Conservation (phyloP, 1,140 invertebrate genomes). For the Macrobrachium nipponense region DNA sequence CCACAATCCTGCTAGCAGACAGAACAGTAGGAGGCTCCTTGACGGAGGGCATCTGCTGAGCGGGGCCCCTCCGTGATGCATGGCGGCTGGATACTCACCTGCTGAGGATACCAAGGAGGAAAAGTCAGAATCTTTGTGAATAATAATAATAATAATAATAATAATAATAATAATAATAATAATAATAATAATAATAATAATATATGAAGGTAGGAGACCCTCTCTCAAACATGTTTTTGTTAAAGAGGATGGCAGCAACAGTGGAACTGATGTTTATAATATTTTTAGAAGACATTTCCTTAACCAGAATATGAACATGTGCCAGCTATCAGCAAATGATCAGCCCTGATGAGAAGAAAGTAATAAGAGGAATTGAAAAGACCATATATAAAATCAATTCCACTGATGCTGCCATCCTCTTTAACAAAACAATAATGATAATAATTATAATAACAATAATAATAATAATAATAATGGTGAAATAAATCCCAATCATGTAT, state of each 20-base stretch:
- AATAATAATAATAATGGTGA: background rate
- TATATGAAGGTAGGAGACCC: no score
- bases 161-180: background rate
- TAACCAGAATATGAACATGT: no score
- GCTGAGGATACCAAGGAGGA: conserved; percentile 5
- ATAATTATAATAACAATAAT: background rate
- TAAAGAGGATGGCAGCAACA: no score
- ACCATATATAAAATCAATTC: no score
- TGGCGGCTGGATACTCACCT: conserved; percentile 59
- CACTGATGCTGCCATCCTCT: no score
- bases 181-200: background rate
- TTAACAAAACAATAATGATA: no score
- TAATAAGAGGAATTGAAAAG: no score
- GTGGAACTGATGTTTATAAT: no score
- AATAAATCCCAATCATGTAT: background rate
- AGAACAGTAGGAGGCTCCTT: conserved; percentile 4
- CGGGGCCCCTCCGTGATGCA: conserved; percentile 52
- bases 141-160: background rate
- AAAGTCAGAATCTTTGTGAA: background rate
- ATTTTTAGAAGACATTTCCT: no score
- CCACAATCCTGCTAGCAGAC: conserved; percentile 18
- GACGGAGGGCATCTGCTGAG: conserved; percentile 24
- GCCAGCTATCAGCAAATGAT: no score
- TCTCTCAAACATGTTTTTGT: no score
- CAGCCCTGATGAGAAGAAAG: no score